A percentile compares a stretch with the other conserved stretches of the same genome.
phyloP scores from a whole-genome alignment of 2,888 invertebrate genomes.

The Onchidella celtica region DNA sequence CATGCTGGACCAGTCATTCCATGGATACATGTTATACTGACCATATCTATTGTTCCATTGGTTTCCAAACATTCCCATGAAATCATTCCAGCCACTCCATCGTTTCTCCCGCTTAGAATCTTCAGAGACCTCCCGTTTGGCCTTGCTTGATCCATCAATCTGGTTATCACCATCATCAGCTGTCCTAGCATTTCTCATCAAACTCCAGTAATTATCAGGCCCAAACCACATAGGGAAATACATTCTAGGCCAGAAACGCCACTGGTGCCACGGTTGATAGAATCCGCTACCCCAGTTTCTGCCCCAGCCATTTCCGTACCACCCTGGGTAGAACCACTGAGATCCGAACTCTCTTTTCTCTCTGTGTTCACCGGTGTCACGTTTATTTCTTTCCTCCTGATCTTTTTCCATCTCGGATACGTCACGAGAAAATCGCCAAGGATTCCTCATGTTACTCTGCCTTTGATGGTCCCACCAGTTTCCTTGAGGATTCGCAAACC shows the following conservation, averaged over 20 bases:
- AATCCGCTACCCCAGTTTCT: not conserved
- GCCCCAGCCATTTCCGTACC: not conserved
- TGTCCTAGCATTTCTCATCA: not conserved
- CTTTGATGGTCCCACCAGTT: not conserved
- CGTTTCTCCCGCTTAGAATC: not conserved
- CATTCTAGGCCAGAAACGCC: not conserved
- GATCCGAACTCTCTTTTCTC: not conserved
- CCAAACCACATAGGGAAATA: not conserved
- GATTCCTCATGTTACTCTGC: not conserved
- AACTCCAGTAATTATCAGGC: not conserved
- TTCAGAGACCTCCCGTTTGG: not conserved
- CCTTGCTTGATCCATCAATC: not conserved
- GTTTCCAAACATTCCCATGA: not conserved
- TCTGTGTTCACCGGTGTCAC: not conserved
- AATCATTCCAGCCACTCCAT: not conserved
- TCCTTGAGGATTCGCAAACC: not conserved
- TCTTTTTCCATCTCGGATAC: not conserved
- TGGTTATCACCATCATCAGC: not conserved
- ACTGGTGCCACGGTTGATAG: not conserved
- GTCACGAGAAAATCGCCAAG: slow-evolving; percentile 5
- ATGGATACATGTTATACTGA: not conserved
- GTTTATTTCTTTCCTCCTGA: not conserved
- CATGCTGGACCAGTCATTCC: not conserved
- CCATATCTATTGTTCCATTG: not conserved
- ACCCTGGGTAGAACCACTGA: not conserved